Evolutionary conservation across 2,888 invertebrate genomes (phyloP), one percentile per base, ranked within the genome.

Genomic region (Falcaria lacertinaria): DNA sequence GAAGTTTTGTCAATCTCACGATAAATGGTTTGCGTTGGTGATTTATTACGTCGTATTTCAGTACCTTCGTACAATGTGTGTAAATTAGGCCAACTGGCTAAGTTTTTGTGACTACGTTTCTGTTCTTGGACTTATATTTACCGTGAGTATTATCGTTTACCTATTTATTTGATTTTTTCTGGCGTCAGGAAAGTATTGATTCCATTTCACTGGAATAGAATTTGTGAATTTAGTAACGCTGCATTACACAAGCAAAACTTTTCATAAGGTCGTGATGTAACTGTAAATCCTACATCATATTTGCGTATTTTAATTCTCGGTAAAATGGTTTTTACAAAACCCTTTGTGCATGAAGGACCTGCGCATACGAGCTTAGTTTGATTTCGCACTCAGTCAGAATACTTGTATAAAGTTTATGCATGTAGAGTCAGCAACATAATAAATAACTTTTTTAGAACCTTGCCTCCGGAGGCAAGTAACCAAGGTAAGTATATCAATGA

Each of bases 41-140:
- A 68, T 77, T 74, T 75, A 79, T 71, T 82, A 75, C 84, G 84
- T 79, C 81, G 64, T 64, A 82, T 69, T 78, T 73, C 61, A 65
- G n/a, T n/a, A 60, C 72, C 61, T 69, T 62, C 64, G 52, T 33
- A 51, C 40, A 52, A 62, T 71, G 69, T 72, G 68, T 73, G 61
- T 67, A 69, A 72, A 69, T 69, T 70, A 70, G 64, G 71, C 67
- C 70, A 71, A 52, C 62, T 55, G 62, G 58, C 67, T 66, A 67
- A 61, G 62, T 64, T 67, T 59, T 59, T 58, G 60, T 67, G 62
- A 50, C 45, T 48, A 47, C 50, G 45, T 49, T 50, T 45, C 50
- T 52, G 50, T 52, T 48, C 42, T 48, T 47, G 53, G 48, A 52
- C 43, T 50, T 47, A 45, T 43, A 43, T 16, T 43, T 48, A 48